Conservation (phyloP, 2,797 vertebrate species). For the Lophotriccus pileatus region DNA sequence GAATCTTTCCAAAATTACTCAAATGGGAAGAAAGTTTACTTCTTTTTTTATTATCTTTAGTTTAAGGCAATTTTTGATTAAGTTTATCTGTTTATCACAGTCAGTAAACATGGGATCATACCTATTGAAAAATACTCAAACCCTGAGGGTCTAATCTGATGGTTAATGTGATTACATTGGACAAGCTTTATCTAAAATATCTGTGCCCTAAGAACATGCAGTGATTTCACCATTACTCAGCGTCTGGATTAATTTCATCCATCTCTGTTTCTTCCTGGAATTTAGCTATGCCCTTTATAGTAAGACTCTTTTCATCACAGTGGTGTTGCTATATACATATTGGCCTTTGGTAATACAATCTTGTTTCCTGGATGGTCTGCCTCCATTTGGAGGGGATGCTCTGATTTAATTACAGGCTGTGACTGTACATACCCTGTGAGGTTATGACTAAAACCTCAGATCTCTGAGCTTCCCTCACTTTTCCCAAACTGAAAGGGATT, state of each 20-base stretch:
- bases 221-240: constrained; percentile 22
- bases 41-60: background rate
- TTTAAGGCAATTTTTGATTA: background rate
- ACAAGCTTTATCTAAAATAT: background rate
- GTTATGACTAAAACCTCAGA: background rate
- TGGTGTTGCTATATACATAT: background rate
- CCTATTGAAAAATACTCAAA: background rate
- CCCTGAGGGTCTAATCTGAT: background rate
- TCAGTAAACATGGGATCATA: background rate
- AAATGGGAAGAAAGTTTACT: background rate
- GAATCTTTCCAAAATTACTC: background rate
- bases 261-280: background rate
- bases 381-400: background rate
- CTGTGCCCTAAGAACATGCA: background rate
- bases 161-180: background rate
- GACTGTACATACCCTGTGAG: background rate
- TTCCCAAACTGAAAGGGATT: background rate
- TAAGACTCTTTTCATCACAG: background rate
- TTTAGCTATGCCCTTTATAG: background rate
- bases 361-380: background rate
- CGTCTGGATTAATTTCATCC: background rate
- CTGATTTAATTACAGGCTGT: background rate
- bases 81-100: background rate
- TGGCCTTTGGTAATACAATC: background rate
- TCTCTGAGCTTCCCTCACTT: accelerated